Conservation (phyloP, 2,113 vertebrate species). For the Columba livia region DNA sequence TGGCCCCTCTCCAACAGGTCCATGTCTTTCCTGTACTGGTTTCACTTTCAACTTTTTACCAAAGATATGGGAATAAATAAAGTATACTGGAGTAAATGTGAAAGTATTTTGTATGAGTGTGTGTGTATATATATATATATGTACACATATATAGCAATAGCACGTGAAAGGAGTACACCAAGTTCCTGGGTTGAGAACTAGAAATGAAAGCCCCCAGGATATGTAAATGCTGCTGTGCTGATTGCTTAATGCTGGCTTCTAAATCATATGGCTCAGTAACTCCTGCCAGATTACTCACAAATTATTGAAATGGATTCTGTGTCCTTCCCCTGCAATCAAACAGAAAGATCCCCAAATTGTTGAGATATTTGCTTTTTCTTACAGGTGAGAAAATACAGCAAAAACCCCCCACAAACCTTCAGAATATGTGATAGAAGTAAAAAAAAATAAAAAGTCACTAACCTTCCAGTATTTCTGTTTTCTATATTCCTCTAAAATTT, state of each 20-base stretch:
- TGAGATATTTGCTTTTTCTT: not conserved
- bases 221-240: not conserved
- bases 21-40: too few relatives aligned
- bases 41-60: not conserved
- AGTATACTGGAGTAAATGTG: not conserved
- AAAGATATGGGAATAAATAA: not conserved
- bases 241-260: not conserved
- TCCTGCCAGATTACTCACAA: not conserved
- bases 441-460: not conserved
- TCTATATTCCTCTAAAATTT: not conserved
- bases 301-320: not conserved
- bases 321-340: not conserved
- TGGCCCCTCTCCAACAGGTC: too few relatives aligned
- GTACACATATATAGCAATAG: not conserved
- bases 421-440: not conserved
- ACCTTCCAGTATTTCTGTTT: not conserved
- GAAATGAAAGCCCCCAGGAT: not conserved
- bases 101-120: not conserved
- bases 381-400: not conserved
- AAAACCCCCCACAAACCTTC: not conserved
- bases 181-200: not conserved
- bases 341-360: not conserved
- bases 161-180: rapidly evolving
- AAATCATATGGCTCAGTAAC: not conserved
- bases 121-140: rapidly evolving